Conservation (phyloP, 2,888 invertebrate species). For the Pedicia rivosa region DNA sequence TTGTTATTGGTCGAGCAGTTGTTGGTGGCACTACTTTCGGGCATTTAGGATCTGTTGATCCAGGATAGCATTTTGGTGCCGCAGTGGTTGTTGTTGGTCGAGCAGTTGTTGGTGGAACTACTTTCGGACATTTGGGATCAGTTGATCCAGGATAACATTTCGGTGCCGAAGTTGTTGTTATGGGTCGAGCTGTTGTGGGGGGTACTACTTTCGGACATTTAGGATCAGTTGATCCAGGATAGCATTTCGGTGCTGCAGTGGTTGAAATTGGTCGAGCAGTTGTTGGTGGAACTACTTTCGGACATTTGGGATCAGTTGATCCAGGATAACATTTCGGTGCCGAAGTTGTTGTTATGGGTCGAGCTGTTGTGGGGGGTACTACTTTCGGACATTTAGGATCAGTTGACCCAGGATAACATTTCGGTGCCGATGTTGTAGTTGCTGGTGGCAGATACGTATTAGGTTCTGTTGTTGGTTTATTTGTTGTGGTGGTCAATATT, state of each 20-base stretch:
- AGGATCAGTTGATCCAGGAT: too few species aligned
- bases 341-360: neutral
- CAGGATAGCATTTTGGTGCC: conserved; percentile 21
- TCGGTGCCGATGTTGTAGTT: neutral
- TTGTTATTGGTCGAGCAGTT: conserved; percentile 15
- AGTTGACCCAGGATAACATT: neutral
- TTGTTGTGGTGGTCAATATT: conserved; percentile 14
- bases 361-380: too few species aligned
- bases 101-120: too few species aligned
- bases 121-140: too few species aligned
- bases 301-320: neutral
- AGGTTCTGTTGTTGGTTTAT: conserved; percentile 19
- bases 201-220: too few species aligned
- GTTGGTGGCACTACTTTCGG: too few species aligned
- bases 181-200: too few species aligned
- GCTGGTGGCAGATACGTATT: conserved; percentile 14
- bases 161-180: too few species aligned
- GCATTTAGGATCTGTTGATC: conserved; percentile 22
- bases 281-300: too few species aligned
- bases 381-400: neutral
- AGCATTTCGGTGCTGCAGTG: too few species aligned
- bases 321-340: conserved; percentile 4
- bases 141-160: too few species aligned
- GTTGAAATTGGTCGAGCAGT: too few species aligned
- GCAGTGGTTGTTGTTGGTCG: neutral